Evolutionary conservation across 2,888 invertebrate genomes (phyloP).

Genomic region (Lysandra bellargus): DNA sequence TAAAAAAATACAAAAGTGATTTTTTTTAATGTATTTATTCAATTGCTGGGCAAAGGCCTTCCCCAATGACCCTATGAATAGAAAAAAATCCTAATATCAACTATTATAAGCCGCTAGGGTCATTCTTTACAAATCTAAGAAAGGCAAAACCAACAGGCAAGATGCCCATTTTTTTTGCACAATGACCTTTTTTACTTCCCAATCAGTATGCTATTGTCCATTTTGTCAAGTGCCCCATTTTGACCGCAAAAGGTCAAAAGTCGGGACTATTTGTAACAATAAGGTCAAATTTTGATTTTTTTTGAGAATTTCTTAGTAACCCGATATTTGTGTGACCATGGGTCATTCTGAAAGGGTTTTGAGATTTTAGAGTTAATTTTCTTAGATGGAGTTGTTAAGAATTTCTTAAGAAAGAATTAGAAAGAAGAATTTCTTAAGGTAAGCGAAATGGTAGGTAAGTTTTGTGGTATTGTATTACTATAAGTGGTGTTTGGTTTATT

Average conservation of each 20-base stretch:
- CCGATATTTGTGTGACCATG: slow-evolving; percentile 68
- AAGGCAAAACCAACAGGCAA: slow-evolving; percentile 20
- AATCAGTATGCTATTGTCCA: slow-evolving; percentile 72
- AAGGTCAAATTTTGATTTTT: slow-evolving; percentile 56
- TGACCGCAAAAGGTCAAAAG: slow-evolving; percentile 61
- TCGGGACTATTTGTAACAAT: slow-evolving; percentile 46
- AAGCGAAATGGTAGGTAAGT: background rate
- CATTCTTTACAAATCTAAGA: slow-evolving; percentile 14
- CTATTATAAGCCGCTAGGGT: slow-evolving; percentile 12
- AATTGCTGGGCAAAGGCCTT: slow-evolving; percentile 14
- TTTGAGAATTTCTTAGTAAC: slow-evolving; percentile 58
- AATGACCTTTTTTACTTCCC: slow-evolving; percentile 55
- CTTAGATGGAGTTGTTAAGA: background rate
- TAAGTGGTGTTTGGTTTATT: background rate
- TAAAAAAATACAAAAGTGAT: background rate
- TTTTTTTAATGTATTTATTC: background rate
- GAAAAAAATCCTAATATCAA: slow-evolving; percentile 1
- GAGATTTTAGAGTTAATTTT: slow-evolving; percentile 9
- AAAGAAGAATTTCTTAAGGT: background rate
- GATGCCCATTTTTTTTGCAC: slow-evolving; percentile 24
- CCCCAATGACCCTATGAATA: slow-evolving; percentile 4
- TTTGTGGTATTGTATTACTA: background rate
- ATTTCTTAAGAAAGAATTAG: background rate
- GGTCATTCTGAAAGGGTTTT: slow-evolving; percentile 56
- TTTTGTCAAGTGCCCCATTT: slow-evolving; percentile 54